These are phyloP conservation scores for Mionectes olivaceus DNA, from an alignment of 2,797 vertebrate genomes.

Conservation along the genomic window DNA sequence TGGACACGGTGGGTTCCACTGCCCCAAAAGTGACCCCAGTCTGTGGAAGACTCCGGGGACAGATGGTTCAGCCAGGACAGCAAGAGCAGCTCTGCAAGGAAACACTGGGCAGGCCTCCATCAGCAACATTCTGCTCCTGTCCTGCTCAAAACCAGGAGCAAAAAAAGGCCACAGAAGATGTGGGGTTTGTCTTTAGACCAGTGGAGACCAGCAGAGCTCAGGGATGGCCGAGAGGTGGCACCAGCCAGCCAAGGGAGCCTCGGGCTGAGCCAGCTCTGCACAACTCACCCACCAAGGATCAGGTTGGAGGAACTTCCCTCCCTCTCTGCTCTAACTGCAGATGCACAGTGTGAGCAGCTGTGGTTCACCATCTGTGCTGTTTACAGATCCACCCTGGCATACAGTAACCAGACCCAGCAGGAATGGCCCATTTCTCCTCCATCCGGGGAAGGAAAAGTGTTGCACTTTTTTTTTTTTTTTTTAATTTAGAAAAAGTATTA, in stretches of 20 bases:
- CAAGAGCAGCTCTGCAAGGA: background rate
- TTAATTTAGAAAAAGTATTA: background rate
- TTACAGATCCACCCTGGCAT: background rate
- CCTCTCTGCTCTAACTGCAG: background rate
- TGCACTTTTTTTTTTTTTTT: background rate
- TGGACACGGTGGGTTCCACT: background rate
- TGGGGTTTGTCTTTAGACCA: background rate
- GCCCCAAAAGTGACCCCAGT: background rate
- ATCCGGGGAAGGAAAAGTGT: background rate
- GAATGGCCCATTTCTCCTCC: background rate
- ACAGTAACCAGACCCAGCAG: background rate
- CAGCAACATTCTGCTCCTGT: background rate
- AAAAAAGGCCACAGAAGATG: background rate
- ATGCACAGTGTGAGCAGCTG: background rate
- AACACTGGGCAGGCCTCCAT: background rate
- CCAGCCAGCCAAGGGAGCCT: background rate
- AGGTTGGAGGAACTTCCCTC: background rate
- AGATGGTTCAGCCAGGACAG: background rate
- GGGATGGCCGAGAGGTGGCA: conserved; percentile 1
- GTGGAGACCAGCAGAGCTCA: background rate
- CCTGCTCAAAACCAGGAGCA: background rate
- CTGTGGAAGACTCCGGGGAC: background rate
- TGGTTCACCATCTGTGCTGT: background rate
- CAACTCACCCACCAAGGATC: background rate
- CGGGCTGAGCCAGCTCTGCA: background rate